phyloP scores from a whole-genome alignment of 2,797 vertebrate genomes.

The Lagorchestes hirsutus region DNA sequence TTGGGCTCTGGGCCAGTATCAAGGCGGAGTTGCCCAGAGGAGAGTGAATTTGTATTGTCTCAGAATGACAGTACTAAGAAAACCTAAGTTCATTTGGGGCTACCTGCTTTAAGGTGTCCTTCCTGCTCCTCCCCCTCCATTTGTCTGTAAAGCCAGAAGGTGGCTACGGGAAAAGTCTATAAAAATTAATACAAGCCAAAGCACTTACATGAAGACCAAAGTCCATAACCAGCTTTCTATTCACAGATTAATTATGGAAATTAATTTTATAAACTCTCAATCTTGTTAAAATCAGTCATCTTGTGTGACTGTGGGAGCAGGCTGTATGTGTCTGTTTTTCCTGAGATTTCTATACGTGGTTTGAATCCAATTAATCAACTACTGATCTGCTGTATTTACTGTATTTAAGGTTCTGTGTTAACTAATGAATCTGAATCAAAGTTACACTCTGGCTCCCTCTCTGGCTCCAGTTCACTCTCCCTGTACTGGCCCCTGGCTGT shows the following conservation, averaged over 20 bases:
- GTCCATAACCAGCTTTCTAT: background rate
- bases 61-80: background rate
- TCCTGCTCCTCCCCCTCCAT: background rate
- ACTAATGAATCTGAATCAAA: background rate
- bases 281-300: background rate
- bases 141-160: background rate
- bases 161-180: too few species aligned
- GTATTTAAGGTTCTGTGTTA: background rate
- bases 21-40: background rate
- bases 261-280: background rate
- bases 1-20: too few species aligned
- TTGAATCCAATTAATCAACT: background rate
- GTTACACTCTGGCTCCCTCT: background rate
- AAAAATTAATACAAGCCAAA: background rate
- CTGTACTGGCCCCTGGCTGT: background rate
- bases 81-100: background rate
- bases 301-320: background rate
- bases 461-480: background rate
- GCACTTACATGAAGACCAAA: background rate
- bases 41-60: too few species aligned
- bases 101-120: background rate
- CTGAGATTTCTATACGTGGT: background rate
- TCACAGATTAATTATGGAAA: background rate
- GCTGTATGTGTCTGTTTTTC: background rate
- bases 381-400: background rate